phyloP scores from a whole-genome alignment of 2,888 invertebrate genomes.

The Pelosia muscerda region DNA sequence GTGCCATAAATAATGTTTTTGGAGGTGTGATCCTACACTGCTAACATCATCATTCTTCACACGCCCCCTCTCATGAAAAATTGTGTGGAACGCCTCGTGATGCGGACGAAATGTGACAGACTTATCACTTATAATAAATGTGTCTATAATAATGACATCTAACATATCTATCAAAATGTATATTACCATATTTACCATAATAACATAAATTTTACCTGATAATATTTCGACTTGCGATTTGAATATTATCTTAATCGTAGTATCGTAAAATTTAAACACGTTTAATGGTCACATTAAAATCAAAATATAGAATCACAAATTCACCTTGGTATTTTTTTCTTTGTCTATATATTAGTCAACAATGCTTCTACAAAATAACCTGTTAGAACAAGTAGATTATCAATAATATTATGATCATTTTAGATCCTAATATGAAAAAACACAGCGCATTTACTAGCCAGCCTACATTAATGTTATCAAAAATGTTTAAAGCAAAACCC shows the following conservation, averaged over 20 bases:
- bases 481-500: background rate
- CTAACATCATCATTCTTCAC: too few relatives aligned
- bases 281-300: conserved; percentile 6
- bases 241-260: background rate
- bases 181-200: conserved; percentile 4
- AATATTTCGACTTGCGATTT: background rate
- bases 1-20: too few relatives aligned
- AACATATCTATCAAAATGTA: background rate
- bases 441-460: background rate
- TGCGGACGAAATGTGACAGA: background rate
- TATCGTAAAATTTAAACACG: background rate
- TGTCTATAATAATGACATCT: background rate
- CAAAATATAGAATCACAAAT: conserved; percentile 7
- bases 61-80: background rate
- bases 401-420: background rate
- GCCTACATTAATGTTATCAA: background rate
- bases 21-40: too few relatives aligned
- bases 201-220: background rate
- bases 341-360: background rate
- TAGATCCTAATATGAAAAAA: background rate
- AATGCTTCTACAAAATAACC: background rate
- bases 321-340: background rate
- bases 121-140: background rate
- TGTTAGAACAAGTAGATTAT: background rate
- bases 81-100: background rate